Evolutionary conservation across 2,888 invertebrate genomes (phyloP).

Genomic region (Ormyrus labotus): DNA sequence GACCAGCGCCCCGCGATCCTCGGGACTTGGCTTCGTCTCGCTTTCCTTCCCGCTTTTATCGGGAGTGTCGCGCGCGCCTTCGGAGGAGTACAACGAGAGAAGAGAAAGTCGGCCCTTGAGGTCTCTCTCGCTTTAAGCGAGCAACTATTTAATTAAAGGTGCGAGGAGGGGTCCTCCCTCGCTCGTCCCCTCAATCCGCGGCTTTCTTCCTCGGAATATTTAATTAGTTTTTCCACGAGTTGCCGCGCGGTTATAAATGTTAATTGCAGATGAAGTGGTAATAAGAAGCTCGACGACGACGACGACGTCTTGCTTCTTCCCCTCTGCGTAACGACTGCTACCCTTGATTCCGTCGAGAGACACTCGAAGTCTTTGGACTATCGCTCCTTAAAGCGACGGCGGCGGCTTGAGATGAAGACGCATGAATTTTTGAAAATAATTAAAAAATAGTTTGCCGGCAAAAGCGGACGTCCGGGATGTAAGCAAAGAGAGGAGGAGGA

Average conservation of each 20-base stretch:
- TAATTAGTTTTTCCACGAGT: slow-evolving; percentile 75
- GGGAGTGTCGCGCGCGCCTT: slow-evolving; percentile 1
- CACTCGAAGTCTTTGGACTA: slow-evolving; percentile 37
- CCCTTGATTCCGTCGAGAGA: slow-evolving; percentile 58
- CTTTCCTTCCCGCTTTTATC: slow-evolving; percentile 26
- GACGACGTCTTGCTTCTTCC: slow-evolving; percentile 38
- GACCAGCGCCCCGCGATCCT: background rate
- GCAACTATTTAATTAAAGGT: slow-evolving; percentile 57
- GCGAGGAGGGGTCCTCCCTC: slow-evolving; percentile 14
- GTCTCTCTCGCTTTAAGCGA: slow-evolving; percentile 1
- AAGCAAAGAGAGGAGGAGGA: background rate
- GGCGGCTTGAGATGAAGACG: background rate
- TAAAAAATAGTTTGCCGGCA: slow-evolving; percentile 37
- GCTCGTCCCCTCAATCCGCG: slow-evolving; percentile 54
- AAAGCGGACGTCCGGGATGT: background rate
- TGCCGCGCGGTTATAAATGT: slow-evolving; percentile 73
- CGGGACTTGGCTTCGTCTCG: slow-evolving; percentile 11
- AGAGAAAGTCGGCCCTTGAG: background rate
- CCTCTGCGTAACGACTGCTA: slow-evolving; percentile 32
- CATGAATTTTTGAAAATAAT: slow-evolving; percentile 41
- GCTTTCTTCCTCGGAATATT: slow-evolving; percentile 69
- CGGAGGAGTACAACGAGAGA: too few species aligned
- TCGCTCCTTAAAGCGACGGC: too few species aligned
- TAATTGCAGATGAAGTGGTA: slow-evolving; percentile 76
- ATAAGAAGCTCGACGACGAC: slow-evolving; percentile 67